phyloP scores from a whole-genome alignment of 2,797 vertebrate genomes.

The Crenuchus spilurus region DNA sequence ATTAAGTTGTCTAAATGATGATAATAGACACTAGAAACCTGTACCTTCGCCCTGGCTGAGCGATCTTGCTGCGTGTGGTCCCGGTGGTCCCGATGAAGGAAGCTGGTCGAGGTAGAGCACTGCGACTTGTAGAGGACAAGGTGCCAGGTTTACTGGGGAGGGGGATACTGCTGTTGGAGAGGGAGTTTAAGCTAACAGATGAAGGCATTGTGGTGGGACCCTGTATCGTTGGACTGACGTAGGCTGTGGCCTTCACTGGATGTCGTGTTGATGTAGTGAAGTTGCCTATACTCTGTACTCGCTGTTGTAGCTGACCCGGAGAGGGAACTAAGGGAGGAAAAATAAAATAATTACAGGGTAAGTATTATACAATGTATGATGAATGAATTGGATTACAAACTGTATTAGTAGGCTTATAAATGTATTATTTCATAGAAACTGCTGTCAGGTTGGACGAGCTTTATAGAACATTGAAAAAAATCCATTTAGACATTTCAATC shows the following conservation, averaged over 20 bases:
- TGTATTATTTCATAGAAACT: too few relatives aligned
- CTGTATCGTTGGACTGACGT: conserved; percentile 95
- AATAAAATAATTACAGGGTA: too few relatives aligned
- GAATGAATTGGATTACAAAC: too few relatives aligned
- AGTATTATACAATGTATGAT: too few relatives aligned
- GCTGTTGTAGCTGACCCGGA: conserved; percentile 90
- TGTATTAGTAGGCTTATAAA: too few relatives aligned
- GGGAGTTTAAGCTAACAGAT: conserved; percentile 80
- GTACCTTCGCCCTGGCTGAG: conserved; percentile 86
- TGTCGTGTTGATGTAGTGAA: conserved; percentile 85
- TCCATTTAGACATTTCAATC: too few relatives aligned
- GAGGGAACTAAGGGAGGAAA: conserved; percentile 86
- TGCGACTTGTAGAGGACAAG: conserved; percentile 77
- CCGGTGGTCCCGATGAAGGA: conserved; percentile 84
- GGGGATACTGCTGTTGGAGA: conserved; percentile 82
- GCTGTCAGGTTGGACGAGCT: too few relatives aligned
- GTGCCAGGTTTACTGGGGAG: conserved; percentile 85
- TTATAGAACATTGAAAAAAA: too few relatives aligned
- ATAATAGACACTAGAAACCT: neutral
- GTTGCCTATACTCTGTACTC: conserved; percentile 92
- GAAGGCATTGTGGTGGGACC: conserved; percentile 77
- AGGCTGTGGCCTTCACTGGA: conserved; percentile 94
- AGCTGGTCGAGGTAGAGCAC: conserved; percentile 91
- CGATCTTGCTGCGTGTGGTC: conserved; percentile 87
- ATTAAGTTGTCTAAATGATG: neutral